Base-by-base conservation (phyloP, 2,888 invertebrate genomes). In the Glaucopsyche alexis region DNA sequence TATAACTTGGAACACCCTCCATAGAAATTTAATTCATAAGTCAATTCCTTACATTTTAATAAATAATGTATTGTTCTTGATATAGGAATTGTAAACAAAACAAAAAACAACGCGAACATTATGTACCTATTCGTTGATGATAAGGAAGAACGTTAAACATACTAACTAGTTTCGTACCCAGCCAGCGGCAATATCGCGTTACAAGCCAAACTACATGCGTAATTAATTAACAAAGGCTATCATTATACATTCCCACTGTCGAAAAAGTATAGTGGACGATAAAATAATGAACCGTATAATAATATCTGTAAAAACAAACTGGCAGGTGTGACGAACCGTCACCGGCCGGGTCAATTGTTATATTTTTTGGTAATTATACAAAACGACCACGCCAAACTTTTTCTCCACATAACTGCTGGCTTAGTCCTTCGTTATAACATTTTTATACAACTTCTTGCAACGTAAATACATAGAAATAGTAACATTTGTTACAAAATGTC, bases 401-500 rank as follows among this genome's bases (percentile, higher is more conserved):
- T 78, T 81, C 79, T 80, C 83, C 79, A 81, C 81, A 77, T 79
- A 83, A 82, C 81, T 83, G 79, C 79, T 82, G 79, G 79, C 79
- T 77, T 79, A 86, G 90, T 90, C 90, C 90, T 91, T 90, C 87
- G 84, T 85, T 81, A 79, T 78, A 78, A 81, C 79, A 81, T 81
- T 80, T 80, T 78, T 80, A 76, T 60, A 79, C 78, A 75, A 76
- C 78, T 74, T 74, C 76, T 76, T 74, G 79, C 78, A 77, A 75
- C 82, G 86, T 91, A 91, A 87, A 83, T 87, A 83, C 91, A 91
- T 80, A 88, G 86, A 90, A 90, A 89, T 81, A 78, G 78, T 87
- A 92, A 90, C 89, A 93, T 91, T 91, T 92, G 90, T 87, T 90
- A 88, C 83, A 87, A 89, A 85, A 87, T 88, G 91, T 93, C 93